These are phyloP conservation scores for Dendrocincla tyrannina DNA, from an alignment of 2,797 vertebrate species.

Conservation along the genomic window DNA sequence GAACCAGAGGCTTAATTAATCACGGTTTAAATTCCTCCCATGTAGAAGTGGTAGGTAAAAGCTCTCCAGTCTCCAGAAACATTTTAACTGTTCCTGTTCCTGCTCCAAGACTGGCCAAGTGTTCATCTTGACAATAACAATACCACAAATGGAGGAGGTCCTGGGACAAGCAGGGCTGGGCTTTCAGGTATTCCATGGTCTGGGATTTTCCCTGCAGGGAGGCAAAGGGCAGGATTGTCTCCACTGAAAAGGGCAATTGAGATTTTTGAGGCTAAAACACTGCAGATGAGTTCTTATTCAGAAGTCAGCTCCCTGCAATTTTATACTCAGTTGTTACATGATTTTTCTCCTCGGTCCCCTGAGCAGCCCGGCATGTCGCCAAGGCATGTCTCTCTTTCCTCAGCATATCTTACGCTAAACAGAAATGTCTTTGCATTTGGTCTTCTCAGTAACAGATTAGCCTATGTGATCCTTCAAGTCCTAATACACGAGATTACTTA, in stretches of 20 bases:
- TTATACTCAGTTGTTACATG: not conserved
- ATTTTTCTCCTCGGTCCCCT: not conserved
- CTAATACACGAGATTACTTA: conserved; percentile 8
- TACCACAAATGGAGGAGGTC: not conserved
- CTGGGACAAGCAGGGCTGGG: accelerated
- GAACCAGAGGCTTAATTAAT: not conserved
- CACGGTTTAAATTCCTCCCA: not conserved
- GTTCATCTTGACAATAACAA: not conserved
- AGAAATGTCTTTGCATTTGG: conserved; percentile 34
- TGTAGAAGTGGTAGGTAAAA: not conserved
- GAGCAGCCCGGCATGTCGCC: not conserved
- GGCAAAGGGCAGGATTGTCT: not conserved
- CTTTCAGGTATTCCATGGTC: accelerated
- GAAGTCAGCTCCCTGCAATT: not conserved
- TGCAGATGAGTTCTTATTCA: not conserved
- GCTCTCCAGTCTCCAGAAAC: not conserved
- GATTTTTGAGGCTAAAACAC: not conserved
- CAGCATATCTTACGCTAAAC: not conserved
- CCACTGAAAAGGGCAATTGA: accelerated
- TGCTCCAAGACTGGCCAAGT: not conserved
- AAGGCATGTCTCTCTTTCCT: not conserved
- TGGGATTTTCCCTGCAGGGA: not conserved
- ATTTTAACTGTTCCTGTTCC: not conserved
- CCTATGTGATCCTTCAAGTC: conserved; percentile 4
- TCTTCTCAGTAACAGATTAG: conserved; percentile 47